A percentile compares a stretch with the other conserved stretches of the same genome.
Conservation (phyloP, 1,140 invertebrate species). For the Cephus cinctus region DNA sequence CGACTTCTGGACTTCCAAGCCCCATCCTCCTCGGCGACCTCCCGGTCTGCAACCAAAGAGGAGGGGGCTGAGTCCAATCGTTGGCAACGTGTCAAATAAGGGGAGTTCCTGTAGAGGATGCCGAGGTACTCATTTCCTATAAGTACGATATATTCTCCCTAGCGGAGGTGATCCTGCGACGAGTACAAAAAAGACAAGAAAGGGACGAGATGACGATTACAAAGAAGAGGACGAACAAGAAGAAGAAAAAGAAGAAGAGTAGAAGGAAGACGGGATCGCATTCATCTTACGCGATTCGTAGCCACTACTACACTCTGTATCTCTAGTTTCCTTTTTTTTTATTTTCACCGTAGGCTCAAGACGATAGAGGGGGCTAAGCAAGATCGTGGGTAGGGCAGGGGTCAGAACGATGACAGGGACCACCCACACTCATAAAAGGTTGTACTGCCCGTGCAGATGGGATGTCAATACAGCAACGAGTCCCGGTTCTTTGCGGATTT, state of each 20-base stretch:
- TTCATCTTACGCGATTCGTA: neutral
- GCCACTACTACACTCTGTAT: neutral
- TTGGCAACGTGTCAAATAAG: too few relatives aligned
- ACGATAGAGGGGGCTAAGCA: too few relatives aligned
- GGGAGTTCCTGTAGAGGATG: too few relatives aligned
- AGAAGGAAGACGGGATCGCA: too few relatives aligned
- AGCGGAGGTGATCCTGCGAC: too few relatives aligned
- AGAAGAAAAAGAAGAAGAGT: too few relatives aligned
- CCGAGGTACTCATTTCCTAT: too few relatives aligned
- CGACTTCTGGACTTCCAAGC: constrained; percentile 45
- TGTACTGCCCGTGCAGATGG: constrained; percentile 40
- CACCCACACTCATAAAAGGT: constrained; percentile 28
- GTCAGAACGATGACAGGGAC: constrained; percentile 1
- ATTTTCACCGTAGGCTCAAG: too few relatives aligned
- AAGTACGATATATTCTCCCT: too few relatives aligned
- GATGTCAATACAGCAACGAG: constrained; percentile 45
- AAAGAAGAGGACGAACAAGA: neutral
- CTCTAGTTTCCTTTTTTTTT: neutral
- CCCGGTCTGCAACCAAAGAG: constrained; percentile 59
- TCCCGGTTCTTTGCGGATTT: constrained; percentile 51
- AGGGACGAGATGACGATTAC: constrained; percentile 2
- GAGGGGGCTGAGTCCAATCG: constrained; percentile 56
- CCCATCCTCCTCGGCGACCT: constrained; percentile 56
- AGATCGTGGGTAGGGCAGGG: neutral
- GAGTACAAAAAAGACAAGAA: neutral